Evolutionary conservation across 2,888 invertebrate genomes (phyloP).

Genomic region (Chorisops tibialis): DNA sequence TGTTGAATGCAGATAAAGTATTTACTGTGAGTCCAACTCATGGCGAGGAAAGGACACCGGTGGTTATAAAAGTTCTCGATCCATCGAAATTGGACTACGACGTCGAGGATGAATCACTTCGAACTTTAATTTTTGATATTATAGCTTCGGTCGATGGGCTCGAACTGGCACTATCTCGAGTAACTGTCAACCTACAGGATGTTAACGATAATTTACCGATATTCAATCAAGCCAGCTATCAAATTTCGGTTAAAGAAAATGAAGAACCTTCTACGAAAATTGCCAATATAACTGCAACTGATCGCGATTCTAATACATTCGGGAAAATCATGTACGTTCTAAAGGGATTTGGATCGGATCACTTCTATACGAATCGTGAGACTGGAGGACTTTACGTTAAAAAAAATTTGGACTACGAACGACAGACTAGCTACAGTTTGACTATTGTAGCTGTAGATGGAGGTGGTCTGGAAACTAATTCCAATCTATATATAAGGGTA

Average conservation of each 20-base stretch:
- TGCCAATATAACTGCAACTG: constrained; percentile 64
- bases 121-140: constrained; percentile 66
- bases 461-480: constrained; percentile 68
- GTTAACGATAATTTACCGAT: constrained; percentile 77
- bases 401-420: constrained; percentile 70
- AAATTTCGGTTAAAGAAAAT: constrained; percentile 66
- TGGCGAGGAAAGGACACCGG: constrained; percentile 70
- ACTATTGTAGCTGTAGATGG: constrained; percentile 79
- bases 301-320: constrained; percentile 69
- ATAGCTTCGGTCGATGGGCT: constrained; percentile 58
- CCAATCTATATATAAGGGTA: constrained; percentile 68
- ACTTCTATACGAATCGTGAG: constrained; percentile 65
- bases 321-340: constrained; percentile 70
- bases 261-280: constrained; percentile 60
- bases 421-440: constrained; percentile 73
- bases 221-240: constrained; percentile 63
- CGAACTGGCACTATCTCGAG: constrained; percentile 59
- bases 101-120: constrained; percentile 58
- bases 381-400: constrained; percentile 67
- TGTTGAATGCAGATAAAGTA: constrained; percentile 58
- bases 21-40: constrained; percentile 64
- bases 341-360: constrained; percentile 75
- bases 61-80: constrained; percentile 68
- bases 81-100: constrained; percentile 69
- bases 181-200: constrained; percentile 66